Conservation (phyloP, 30 jellyfish, hydroid and myxozoan species). For the Hydractinia echinata region DNA sequence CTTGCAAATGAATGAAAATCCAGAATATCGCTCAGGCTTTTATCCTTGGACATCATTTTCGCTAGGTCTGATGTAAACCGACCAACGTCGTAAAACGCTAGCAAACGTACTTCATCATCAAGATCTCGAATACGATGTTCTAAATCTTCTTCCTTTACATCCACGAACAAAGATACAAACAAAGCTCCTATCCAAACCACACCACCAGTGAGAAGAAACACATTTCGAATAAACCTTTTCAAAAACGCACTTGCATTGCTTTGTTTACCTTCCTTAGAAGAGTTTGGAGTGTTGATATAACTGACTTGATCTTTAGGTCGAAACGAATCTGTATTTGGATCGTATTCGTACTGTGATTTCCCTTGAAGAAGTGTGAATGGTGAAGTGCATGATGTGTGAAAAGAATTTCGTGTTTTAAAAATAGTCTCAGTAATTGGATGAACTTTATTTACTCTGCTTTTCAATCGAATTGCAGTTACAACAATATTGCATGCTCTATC, state of each 20-base stretch:
- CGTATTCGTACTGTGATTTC: slow-evolving; percentile 31
- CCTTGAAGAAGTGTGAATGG: not conserved
- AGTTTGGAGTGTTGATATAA: not conserved
- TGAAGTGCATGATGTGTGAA: no score
- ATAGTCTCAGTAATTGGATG: no score
- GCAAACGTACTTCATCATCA: slow-evolving; percentile 28
- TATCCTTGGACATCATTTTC: not conserved
- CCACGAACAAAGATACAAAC: slow-evolving; percentile 28
- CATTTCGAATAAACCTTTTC: not conserved
- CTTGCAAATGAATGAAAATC: not conserved
- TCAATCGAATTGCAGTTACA: no score
- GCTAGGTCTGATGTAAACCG: slow-evolving; percentile 25
- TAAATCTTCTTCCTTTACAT: slow-evolving; percentile 14
- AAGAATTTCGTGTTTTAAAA: no score
- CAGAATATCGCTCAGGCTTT: not conserved
- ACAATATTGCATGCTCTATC: no score
- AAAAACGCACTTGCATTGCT: not conserved
- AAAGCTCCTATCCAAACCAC: slow-evolving; percentile 27
- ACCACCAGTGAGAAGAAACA: slow-evolving; percentile 31
- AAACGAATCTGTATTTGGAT: slow-evolving; percentile 24
- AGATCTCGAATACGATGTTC: not conserved
- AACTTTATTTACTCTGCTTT: no score
- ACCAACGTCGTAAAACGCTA: slow-evolving; percentile 31
- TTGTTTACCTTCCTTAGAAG: not conserved
- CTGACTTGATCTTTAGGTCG: slow-evolving; percentile 25